Evolutionary conservation across 2,888 invertebrate genomes (phyloP).

Genomic region (Ligdia adustata): DNA sequence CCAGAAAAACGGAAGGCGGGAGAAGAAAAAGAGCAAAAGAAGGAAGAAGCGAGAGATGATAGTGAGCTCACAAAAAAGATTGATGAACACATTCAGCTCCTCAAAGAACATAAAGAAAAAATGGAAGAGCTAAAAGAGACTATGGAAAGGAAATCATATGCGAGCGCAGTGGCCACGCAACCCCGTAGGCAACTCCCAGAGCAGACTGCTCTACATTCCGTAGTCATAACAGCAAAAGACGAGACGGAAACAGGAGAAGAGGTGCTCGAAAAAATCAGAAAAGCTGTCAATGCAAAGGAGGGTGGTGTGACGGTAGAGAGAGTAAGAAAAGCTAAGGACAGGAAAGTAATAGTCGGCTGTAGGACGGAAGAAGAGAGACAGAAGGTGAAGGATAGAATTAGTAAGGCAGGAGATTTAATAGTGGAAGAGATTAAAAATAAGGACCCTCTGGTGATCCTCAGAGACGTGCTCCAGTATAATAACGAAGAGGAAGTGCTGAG

Average conservation of each 20-base stretch:
- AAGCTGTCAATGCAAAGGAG: conserved; percentile 16
- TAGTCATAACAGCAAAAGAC: neutral
- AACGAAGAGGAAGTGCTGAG: conserved; percentile 9
- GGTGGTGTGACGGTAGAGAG: conserved; percentile 4
- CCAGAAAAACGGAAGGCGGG: neutral
- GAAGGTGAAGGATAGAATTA: neutral
- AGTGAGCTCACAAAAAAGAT: neutral
- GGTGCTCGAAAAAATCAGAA: neutral
- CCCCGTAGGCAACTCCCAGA: neutral
- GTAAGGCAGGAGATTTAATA: neutral
- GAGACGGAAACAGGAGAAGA: conserved; percentile 9
- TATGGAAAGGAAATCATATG: neutral
- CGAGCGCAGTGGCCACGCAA: neutral
- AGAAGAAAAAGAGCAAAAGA: neutral
- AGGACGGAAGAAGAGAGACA: conserved; percentile 1
- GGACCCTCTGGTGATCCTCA: neutral
- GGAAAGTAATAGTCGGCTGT: conserved; percentile 13
- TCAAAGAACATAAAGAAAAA: neutral
- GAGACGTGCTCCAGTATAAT: neutral
- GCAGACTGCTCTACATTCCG: conserved; percentile 7
- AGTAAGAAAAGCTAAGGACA: conserved; percentile 14
- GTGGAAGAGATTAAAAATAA: conserved; percentile 4
- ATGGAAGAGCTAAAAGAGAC: neutral
- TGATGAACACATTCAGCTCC: neutral
- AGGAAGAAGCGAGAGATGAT: neutral